Evolutionary conservation across 2,113 vertebrate genomes (phyloP).

Genomic region (Melanotaenia duboulayi): DNA sequence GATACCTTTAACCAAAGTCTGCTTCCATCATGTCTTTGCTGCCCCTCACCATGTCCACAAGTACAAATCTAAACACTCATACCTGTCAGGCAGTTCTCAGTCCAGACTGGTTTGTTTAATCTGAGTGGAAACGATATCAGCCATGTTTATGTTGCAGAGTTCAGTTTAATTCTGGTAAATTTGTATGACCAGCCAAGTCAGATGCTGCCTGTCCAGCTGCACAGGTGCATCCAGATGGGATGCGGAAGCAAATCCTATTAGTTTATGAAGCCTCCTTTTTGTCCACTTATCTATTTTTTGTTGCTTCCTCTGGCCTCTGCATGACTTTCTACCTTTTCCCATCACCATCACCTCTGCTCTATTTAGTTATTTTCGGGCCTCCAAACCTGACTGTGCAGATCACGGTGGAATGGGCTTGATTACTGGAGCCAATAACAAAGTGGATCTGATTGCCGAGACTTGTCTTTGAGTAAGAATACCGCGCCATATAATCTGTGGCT

Average conservation of each 20-base stretch:
- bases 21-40: background rate
- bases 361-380: background rate
- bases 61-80: slow-evolving; percentile 37
- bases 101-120: slow-evolving; percentile 5
- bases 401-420: slow-evolving; percentile 37
- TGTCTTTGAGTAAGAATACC: slow-evolving; percentile 15
- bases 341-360: background rate
- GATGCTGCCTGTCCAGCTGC: background rate
- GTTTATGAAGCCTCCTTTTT: slow-evolving; percentile 2
- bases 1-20: slow-evolving; percentile 14
- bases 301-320: background rate
- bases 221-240: background rate
- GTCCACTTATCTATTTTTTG: slow-evolving; percentile 1
- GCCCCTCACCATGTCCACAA: background rate
- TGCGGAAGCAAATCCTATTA: background rate
- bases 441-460: slow-evolving; percentile 49
- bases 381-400: slow-evolving; percentile 10
- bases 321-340: background rate
- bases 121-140: slow-evolving; percentile 28
- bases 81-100: slow-evolving; percentile 11
- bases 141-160: slow-evolving; percentile 17
- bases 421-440: slow-evolving; percentile 42
- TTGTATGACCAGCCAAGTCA: background rate
- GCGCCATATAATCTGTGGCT: background rate
- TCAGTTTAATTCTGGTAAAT: slow-evolving; percentile 10